Base-by-base conservation (phyloP, 2,113 vertebrate species). In the Leucosticte australis region DNA sequence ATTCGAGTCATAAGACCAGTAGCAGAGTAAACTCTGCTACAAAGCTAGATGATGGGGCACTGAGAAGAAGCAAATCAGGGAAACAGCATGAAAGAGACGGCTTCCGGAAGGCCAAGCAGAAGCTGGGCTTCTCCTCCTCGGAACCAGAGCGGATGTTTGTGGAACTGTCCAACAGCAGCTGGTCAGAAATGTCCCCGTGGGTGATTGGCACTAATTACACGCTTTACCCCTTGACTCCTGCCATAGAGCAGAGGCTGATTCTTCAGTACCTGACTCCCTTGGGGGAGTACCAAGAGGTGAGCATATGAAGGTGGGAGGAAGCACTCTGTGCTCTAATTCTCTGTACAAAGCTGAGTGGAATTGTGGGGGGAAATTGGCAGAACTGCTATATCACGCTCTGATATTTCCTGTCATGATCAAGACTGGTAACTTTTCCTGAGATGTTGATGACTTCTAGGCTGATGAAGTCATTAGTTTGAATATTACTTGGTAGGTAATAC, bases 131-230 rank as follows among this genome's bases (percentile, higher is more conserved):
- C 94, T 98, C 98, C 1, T 23, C 98, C 81, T 98, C 99, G 1
- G 99, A 99, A 33, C 97, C 98, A 57, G 99, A 99, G 73, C 98
- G 99, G 65, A 98, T 97, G 69, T 98, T 99, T 95, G 98, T 98
- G 31, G 99, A 99, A 94, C 98, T 99, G n/a, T 99, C 99, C 94
- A 99, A 99, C 95, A 99, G 99, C 98, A 99, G 99, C 98, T 99
- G 99, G 99, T 99, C 99, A 65, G 99, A 99, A 97, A 99, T 99
- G 99, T 99, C 99, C 89, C 99, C 99, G 1, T 99, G 99, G 99
- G 99, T 99, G 90, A 99, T 99, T 92, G 99, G 99, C 90, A 99
- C 99, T 96, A 99, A 99, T 97, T 99, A 99, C 50, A 99, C 98
- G 17, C 98, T 99, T 95, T 99, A 98, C 84, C 99, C 99, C 62